Conservation (phyloP, 1,140 invertebrate genomes). For the Dreissena polymorpha region DNA sequence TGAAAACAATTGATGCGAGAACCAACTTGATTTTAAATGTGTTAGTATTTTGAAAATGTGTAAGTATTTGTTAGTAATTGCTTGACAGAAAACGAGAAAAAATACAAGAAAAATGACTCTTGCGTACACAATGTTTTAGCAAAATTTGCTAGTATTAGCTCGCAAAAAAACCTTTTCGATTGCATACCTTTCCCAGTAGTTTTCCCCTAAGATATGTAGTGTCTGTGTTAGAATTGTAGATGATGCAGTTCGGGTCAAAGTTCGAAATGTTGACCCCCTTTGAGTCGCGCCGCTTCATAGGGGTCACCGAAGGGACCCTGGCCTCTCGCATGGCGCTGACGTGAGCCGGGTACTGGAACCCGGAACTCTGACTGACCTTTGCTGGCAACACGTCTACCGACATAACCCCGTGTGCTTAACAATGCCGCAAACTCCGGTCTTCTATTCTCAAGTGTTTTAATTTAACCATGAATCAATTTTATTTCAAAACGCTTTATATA, state of each 20-base stretch:
- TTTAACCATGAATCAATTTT: not conserved
- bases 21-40: too few species aligned
- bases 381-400: slow-evolving; percentile 50
- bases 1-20: too few species aligned
- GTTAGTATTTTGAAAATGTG: too few species aligned
- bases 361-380: slow-evolving; percentile 29
- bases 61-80: too few species aligned
- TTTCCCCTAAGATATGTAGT: slow-evolving; percentile 71
- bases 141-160: too few species aligned
- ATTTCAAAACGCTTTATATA: not conserved
- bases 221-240: slow-evolving; percentile 67
- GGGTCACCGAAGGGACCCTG: slow-evolving; percentile 12
- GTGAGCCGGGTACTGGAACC: slow-evolving; percentile 26
- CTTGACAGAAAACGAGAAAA: too few species aligned
- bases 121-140: too few species aligned
- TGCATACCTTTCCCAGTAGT: slow-evolving; percentile 68
- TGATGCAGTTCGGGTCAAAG: slow-evolving; percentile 67
- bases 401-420: slow-evolving; percentile 12
- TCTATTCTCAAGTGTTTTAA: not conserved
- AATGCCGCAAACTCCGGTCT: not conserved
- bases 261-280: slow-evolving; percentile 56
- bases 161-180: too few species aligned
- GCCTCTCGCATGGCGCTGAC: slow-evolving; percentile 39
- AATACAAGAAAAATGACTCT: too few species aligned
- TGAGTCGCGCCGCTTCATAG: slow-evolving; percentile 42